Percentiles rank a stretch among this genome's conserved stretches.
Conservation (phyloP, 2,888 invertebrate species). For the Sialis lutaria region DNA sequence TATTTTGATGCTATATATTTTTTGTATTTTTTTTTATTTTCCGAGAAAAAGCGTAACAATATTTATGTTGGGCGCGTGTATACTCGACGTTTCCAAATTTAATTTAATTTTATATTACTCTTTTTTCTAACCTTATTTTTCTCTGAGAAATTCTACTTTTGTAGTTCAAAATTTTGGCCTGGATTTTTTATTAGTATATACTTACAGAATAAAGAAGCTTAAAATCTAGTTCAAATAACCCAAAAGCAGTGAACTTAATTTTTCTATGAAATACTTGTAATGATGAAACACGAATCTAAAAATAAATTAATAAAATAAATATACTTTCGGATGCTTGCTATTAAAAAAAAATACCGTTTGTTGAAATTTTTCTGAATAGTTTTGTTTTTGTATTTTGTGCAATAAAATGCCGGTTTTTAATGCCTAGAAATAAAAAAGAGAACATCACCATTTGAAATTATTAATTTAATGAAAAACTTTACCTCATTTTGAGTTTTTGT, state of each 20-base stretch:
- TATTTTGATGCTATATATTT: no score
- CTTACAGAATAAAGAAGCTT: background rate
- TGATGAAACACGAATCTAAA: background rate
- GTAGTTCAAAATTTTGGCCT: background rate
- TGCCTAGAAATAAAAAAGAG: background rate
- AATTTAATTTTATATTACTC: no score
- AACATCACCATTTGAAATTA: background rate
- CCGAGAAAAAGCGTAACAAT: no score
- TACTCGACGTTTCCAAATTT: no score
- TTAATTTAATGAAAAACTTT: background rate
- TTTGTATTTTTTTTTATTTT: no score
- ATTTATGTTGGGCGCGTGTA: no score
- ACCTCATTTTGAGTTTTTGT: background rate
- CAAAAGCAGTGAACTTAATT: background rate
- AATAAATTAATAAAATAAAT: background rate
- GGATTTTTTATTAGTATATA: background rate
- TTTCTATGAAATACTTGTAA: slow-evolving; percentile 1
- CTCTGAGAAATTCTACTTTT: no score
- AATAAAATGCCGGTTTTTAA: no score
- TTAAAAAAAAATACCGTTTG: background rate
- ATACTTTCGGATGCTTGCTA: background rate
- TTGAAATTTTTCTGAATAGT: background rate
- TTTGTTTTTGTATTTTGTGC: no score
- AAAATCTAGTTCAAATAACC: background rate
- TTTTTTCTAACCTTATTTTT: no score